Conservation (phyloP, 2,888 invertebrate genomes). For the Caradrina clavipalpis region DNA sequence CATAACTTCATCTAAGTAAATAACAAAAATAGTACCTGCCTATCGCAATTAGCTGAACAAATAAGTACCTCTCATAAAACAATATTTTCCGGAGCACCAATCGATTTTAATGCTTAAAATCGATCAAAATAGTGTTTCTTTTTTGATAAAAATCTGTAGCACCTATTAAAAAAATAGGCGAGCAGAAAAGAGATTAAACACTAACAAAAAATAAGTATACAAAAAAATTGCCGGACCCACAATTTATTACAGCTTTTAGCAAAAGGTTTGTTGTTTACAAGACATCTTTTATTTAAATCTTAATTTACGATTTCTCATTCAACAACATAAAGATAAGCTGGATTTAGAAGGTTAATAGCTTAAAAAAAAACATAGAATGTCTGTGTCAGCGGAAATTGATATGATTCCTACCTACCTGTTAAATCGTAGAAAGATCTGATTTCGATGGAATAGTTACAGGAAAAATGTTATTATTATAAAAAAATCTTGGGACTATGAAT, state of each 20-base stretch:
- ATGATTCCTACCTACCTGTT: slow-evolving; percentile 45
- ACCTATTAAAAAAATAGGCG: slow-evolving; percentile 68
- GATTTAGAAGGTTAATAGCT: slow-evolving; percentile 73
- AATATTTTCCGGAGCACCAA: not conserved
- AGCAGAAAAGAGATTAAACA: slow-evolving; percentile 75
- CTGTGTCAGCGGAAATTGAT: slow-evolving; percentile 65
- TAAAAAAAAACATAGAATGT: slow-evolving; percentile 56
- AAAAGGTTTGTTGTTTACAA: slow-evolving; percentile 89
- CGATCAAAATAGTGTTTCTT: slow-evolving; percentile 46
- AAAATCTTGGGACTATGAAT: too few relatives aligned
- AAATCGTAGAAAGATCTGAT: slow-evolving; percentile 22
- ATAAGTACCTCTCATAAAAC: not conserved
- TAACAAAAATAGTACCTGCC: too few relatives aligned
- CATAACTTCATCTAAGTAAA: not conserved
- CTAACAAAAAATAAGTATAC: slow-evolving; percentile 58
- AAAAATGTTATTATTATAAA: not conserved
- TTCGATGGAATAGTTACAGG: not conserved
- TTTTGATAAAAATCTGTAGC: slow-evolving; percentile 66
- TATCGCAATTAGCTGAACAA: not conserved
- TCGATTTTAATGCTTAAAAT: slow-evolving; percentile 45
- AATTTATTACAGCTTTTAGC: slow-evolving; percentile 88
- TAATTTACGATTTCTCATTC: slow-evolving; percentile 86
- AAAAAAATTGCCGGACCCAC: slow-evolving; percentile 73
- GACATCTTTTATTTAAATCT: slow-evolving; percentile 88
- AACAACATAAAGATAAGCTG: slow-evolving; percentile 83